These are phyloP conservation scores for Oplegnathus fasciatus DNA, from an alignment of 2,113 vertebrate species.

Conservation along the genomic window DNA sequence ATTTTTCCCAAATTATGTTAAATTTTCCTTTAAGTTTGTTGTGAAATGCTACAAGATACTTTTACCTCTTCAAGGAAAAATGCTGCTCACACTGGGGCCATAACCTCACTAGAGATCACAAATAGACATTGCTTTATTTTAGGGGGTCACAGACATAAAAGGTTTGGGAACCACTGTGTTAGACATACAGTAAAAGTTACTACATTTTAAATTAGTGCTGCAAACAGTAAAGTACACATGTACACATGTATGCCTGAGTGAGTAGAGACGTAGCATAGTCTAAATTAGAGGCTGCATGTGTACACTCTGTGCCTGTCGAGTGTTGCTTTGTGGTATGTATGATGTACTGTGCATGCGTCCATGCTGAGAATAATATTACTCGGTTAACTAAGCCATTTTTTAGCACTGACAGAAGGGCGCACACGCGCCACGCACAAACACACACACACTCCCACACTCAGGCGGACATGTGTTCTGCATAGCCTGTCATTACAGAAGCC, in stretches of 20 bases:
- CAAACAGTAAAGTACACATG: neutral
- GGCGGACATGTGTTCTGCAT: conserved; percentile 68
- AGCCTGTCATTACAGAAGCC: conserved; percentile 82
- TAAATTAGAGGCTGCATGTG: conserved; percentile 45
- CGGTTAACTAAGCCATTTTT: conserved; percentile 66
- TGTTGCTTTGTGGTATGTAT: conserved; percentile 49
- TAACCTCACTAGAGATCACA: neutral
- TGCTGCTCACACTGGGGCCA: neutral
- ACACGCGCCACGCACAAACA: conserved; percentile 36
- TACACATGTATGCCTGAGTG: neutral
- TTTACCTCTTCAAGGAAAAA: neutral
- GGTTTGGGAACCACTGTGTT: too few species aligned
- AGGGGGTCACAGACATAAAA: neutral
- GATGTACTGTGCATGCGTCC: conserved; percentile 49
- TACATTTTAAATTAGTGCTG: neutral
- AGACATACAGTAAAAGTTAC: neutral
- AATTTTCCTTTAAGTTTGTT: neutral
- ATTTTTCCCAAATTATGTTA: neutral
- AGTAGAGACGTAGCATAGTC: neutral
- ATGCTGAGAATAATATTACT: conserved; percentile 56
- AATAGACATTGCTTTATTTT: neutral
- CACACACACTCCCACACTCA: conserved; percentile 42
- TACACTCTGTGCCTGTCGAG: neutral
- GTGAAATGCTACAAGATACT: neutral
- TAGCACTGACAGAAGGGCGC: conserved; percentile 60